Evolutionary conservation across 2,797 vertebrate species (phyloP), one percentile per base, ranked within the genome.

Genomic region (Cynopterus sphinx): DNA sequence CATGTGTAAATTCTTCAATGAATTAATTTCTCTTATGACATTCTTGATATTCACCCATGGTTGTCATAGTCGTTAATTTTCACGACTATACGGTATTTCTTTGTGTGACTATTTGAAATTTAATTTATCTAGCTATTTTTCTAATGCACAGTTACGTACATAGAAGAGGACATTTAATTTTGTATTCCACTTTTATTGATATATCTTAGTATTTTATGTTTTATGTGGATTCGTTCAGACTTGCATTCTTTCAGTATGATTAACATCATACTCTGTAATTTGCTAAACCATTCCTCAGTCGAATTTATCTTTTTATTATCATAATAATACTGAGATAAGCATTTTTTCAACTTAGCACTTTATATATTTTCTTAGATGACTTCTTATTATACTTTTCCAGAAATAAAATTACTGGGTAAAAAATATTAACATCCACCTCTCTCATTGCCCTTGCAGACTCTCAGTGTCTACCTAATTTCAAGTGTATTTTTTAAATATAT

Each of bases 11-110:
- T 39, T 68, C 4, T 22, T 68, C 15, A 73, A 0, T 31, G 43
- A 73, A 53, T 82, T 67, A 57, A 86, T 85, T 81, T 87, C 70
- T 95, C 28, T 88, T 31, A 83, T 81, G 53, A 70, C 19, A 73
- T 10, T 67, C 28, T 41, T 55, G 19, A 41, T 77, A 75, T 13
- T 43, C 41, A 87, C 36, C 9, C n/a, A 53, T 28, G 5, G 1
- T 82, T 65, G 5, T 92, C 82, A 3, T 33, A 81, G 10, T 49
- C 15, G 73, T 31, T 53, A 51, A 94, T 73, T 93, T 91, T 65
- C 10, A 81, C 0, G 15, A 12, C 3, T 95, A 1, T 61, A 10
- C 39, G 19, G 0, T 46, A 90, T 71, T 77, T 3, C 1, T 92
- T 61, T 49, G 6, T 71, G 22, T 63, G 28, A 33, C 5, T 63